phyloP scores from a whole-genome alignment of 2,888 invertebrate genomes.

The Stramonita haemastoma region DNA sequence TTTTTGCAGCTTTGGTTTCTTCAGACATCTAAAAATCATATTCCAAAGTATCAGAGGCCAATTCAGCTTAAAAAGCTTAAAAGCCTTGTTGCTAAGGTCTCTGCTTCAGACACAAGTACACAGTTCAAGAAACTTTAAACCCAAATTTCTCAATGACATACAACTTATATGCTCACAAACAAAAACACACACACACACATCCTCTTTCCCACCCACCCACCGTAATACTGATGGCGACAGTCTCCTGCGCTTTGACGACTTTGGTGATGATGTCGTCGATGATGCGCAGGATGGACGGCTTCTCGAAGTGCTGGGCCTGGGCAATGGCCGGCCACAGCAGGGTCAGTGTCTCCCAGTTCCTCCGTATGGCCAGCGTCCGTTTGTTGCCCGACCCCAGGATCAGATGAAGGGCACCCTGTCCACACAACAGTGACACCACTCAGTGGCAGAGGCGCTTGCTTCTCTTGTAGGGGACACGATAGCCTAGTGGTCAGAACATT shows the following conservation, averaged over 20 bases:
- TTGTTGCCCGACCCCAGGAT: slow-evolving; percentile 82
- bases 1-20: too few species aligned
- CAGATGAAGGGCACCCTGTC: slow-evolving; percentile 86
- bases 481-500: too few species aligned
- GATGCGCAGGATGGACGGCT: slow-evolving; percentile 81
- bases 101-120: slow-evolving; percentile 44
- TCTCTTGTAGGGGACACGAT: too few species aligned
- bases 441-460: too few species aligned
- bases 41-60: too few species aligned
- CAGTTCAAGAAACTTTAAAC: neutral
- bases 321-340: slow-evolving; percentile 87
- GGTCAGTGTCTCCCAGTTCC: slow-evolving; percentile 86
- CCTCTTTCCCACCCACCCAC: neutral
- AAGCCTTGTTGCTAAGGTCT: too few species aligned
- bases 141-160: neutral
- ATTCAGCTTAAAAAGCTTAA: too few species aligned
- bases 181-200: neutral
- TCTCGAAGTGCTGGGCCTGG: slow-evolving; percentile 89
- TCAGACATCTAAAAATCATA: too few species aligned
- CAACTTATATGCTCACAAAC: neutral
- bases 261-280: slow-evolving; percentile 77
- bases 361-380: slow-evolving; percentile 83
- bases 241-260: slow-evolving; percentile 74
- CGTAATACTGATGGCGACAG: slow-evolving; percentile 65
- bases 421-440: neutral